Percentiles rank a stretch among this genome's conserved stretches.
phyloP scores from a whole-genome alignment of 53 echinoderm and acorn worm genomes.

The Patiria pectinifera region DNA sequence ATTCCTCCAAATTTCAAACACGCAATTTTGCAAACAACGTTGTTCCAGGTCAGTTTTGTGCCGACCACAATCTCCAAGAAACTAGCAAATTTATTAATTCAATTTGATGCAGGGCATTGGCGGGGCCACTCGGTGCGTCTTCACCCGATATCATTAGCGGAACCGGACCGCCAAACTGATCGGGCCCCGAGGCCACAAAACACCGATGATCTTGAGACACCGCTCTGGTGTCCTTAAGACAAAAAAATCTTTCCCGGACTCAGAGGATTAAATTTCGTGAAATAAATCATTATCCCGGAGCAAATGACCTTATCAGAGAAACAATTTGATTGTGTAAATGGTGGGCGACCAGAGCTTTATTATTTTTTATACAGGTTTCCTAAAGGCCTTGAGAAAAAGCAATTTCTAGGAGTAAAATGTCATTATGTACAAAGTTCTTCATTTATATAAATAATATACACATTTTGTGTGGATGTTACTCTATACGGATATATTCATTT shows the following conservation, averaged over 20 bases:
- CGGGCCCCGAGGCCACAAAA: neutral
- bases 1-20: neutral
- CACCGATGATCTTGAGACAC: neutral
- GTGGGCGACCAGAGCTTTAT: neutral
- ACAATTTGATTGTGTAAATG: conserved; percentile 1
- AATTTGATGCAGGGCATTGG: neutral
- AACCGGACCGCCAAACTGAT: neutral
- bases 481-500: neutral
- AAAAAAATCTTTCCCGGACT: neutral
- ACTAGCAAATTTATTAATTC: neutral
- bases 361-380: neutral
- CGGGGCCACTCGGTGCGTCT: neutral
- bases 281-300: neutral
- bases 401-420: neutral
- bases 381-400: neutral
- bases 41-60: neutral
- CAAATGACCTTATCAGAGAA: neutral
- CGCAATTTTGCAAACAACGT: neutral
- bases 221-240: neutral
- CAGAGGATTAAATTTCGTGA: conserved; percentile 11
- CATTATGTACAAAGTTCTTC: neutral
- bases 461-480: neutral
- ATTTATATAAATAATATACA: neutral
- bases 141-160: conserved; percentile 19
- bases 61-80: neutral